Evolutionary conservation across 1,140 invertebrate genomes (phyloP).

Genomic region (Leptinotarsa texana): DNA sequence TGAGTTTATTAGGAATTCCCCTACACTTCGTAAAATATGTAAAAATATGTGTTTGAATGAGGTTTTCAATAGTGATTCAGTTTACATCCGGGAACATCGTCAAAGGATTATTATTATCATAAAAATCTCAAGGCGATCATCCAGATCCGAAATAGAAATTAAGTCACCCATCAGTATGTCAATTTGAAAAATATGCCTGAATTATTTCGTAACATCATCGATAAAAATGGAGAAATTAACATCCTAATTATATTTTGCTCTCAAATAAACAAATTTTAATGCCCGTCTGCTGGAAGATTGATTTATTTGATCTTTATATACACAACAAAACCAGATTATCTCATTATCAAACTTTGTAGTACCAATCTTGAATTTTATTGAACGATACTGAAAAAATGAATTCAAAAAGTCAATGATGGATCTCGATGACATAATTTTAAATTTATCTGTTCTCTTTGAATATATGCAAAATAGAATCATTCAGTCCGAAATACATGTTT

Average conservation of each 20-base stretch:
- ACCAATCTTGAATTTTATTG: neutral
- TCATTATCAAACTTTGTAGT: neutral
- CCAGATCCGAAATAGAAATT: neutral
- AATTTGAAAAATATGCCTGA: neutral
- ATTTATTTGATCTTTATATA: neutral
- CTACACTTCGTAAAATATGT: too few relatives aligned
- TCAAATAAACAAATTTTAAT: neutral
- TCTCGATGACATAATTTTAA: too few relatives aligned
- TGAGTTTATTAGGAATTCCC: too few relatives aligned
- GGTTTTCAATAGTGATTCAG: too few relatives aligned
- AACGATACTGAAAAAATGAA: neutral
- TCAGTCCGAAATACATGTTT: too few relatives aligned
- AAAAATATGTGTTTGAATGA: too few relatives aligned
- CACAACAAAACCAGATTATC: neutral
- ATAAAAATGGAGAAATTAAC: neutral
- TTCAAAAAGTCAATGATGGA: neutral
- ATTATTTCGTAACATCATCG: neutral
- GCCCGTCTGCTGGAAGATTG: neutral
- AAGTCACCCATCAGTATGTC: neutral
- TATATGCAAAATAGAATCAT: too few relatives aligned
- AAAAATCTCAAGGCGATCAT: too few relatives aligned
- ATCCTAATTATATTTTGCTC: neutral
- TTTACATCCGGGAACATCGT: too few relatives aligned
- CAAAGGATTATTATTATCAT: too few relatives aligned
- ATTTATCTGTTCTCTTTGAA: too few relatives aligned